Percentiles rank a stretch among this genome's conserved stretches.
Conservation (phyloP, 2,113 vertebrate genomes). For the Fregetta grallaria region DNA sequence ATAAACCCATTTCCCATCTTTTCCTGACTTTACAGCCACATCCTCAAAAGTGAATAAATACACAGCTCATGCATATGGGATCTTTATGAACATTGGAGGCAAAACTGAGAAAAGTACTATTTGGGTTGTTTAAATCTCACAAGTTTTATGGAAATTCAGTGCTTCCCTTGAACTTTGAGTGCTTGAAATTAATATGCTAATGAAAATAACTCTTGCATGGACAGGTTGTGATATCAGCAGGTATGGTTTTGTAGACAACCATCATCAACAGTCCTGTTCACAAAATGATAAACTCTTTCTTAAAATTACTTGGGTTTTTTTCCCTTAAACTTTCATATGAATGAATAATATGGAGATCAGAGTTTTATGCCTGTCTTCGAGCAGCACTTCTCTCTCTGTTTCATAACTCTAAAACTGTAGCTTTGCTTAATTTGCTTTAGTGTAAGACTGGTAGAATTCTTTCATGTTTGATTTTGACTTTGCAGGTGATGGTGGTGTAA, state of each 20-base stretch:
- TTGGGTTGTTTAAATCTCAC: neutral
- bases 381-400: neutral
- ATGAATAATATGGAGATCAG: neutral
- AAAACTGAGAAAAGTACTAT: neutral
- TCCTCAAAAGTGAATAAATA: neutral
- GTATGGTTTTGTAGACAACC: neutral
- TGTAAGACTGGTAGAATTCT: neutral
- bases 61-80: neutral
- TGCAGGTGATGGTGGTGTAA: neutral
- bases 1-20: neutral
- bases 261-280: neutral
- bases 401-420: neutral
- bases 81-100: neutral
- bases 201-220: conserved; percentile 23
- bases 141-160: neutral
- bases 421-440: neutral
- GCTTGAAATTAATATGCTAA: conserved; percentile 6
- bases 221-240: neutral
- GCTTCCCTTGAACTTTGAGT: neutral
- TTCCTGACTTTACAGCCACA: neutral
- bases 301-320: neutral
- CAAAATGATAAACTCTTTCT: neutral
- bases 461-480: neutral
- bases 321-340: neutral
- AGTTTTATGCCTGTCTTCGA: neutral